phyloP scores from a whole-genome alignment of 2,797 vertebrate species.

The Thunnus albacares region DNA sequence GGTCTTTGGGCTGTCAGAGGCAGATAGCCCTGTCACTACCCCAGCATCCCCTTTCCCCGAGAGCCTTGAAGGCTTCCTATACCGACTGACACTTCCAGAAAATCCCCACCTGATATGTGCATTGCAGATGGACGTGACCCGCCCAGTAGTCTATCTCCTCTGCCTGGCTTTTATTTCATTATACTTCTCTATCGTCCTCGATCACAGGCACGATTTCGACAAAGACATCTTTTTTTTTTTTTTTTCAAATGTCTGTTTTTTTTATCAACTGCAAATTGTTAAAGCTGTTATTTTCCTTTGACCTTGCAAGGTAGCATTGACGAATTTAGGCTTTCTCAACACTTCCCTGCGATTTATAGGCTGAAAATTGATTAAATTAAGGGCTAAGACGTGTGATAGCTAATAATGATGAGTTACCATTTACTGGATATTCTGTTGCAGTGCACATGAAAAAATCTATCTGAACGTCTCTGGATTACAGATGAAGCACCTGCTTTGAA shows the following conservation, averaged over 20 bases:
- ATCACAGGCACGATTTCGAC: constrained; percentile 38
- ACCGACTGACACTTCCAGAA: constrained; percentile 79
- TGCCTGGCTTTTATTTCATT: constrained; percentile 76
- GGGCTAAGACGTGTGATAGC: background rate
- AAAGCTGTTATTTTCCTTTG: constrained; percentile 23
- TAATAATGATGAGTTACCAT: background rate
- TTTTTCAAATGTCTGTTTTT: constrained; percentile 7
- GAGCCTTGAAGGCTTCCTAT: constrained; percentile 80
- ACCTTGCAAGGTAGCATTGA: background rate
- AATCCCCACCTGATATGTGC: constrained; percentile 82
- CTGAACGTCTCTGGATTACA: background rate
- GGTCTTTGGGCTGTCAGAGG: constrained; percentile 83
- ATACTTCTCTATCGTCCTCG: constrained; percentile 58
- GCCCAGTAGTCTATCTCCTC: constrained; percentile 59
- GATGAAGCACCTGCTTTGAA: background rate
- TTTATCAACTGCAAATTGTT: constrained; percentile 29
- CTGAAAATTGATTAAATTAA: background rate
- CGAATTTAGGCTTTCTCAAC: background rate
- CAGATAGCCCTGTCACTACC: constrained; percentile 83
- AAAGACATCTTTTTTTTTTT: too few relatives aligned
- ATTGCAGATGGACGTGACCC: constrained; percentile 71
- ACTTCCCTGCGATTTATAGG: background rate
- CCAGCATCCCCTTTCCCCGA: constrained; percentile 72
- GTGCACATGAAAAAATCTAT: background rate
- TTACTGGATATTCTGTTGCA: background rate